A percentile compares a stretch with the other conserved stretches of the same genome.
phyloP scores from a whole-genome alignment of 2,113 vertebrate genomes.

The Mesembrinibis cayennensis region DNA sequence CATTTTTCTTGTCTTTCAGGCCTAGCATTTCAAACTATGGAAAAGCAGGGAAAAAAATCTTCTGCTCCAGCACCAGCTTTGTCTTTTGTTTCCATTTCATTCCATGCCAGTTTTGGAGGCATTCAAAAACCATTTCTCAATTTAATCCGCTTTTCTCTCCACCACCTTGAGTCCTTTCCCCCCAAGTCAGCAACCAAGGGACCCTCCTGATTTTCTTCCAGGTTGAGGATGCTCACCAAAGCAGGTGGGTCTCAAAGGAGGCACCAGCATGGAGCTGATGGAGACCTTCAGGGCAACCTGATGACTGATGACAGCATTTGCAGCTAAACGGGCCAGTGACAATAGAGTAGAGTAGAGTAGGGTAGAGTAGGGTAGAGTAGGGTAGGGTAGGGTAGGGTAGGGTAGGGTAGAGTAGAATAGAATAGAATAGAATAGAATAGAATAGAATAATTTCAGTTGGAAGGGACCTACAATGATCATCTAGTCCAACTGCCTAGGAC shows the following conservation, averaged over 20 bases:
- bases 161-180: not conserved
- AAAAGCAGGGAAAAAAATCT: not conserved
- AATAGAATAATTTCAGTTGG: not conserved
- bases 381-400: too few species aligned
- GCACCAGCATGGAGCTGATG: not conserved
- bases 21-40: not conserved
- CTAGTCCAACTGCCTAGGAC: not conserved
- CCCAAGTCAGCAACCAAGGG: accelerated
- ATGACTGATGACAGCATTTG: not conserved
- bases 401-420: not conserved
- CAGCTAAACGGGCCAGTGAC: not conserved
- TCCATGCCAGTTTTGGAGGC: not conserved
- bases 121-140: not conserved
- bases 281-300: not conserved
- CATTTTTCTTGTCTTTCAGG: not conserved
- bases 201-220: not conserved
- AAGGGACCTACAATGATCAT: not conserved
- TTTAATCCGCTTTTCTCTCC: not conserved
- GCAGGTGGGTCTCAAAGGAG: not conserved
- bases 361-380: not conserved
- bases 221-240: not conserved
- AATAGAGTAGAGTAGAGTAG: not conserved
- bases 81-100: not conserved
- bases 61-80: not conserved
- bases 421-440: too few species aligned